Evolutionary conservation across 2,888 invertebrate species (phyloP), one percentile per base, ranked within the genome.

Genomic region (Eristalis intricaria): DNA sequence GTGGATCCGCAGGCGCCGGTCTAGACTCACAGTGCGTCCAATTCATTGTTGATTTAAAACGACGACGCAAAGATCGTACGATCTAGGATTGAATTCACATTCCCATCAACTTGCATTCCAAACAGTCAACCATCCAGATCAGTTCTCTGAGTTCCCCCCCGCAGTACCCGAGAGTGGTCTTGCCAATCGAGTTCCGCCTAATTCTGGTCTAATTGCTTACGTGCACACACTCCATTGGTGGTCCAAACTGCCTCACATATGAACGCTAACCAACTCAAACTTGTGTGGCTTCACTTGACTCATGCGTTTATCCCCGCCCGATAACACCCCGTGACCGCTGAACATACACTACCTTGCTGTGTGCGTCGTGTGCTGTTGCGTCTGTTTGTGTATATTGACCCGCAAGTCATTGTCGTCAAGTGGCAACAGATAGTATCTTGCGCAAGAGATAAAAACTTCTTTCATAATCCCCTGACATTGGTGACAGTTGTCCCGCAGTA

Each of bases 371-470:
- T 3, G 26, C 26, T 26, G 26, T 1, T 26, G 26, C 26, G 26
- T 26, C 26, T 26, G n/a, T n/a, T n/a, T 50, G 50, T 50, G 50
- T 19, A 50, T 50, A 8, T 50, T 50, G 50, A 50, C 50, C 50
- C 19, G 19, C 50, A 50, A 19, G 50, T 50, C 50, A 50, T n/a
- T 19, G 50, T 19, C 50, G 19, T 50, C 50, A 50, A 50, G 50
- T 50, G 5, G 50, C 50, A 19, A 19, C 50, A 50, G 50, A 43
- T 43, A 43, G n/a, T 43, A 43, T 43, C 50, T 50, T 19, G 50
- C 50, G 50, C 50, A 50, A 50, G 50, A 50, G 50, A 50, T 50
- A 50, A 50, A 50, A 50, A 50, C 50, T 50, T 50, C 50, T 50
- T 50, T 50, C 50, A 50, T 50, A 50, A 50, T 19, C 50, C 50